phyloP scores from a whole-genome alignment of 2,113 vertebrate genomes.

The Sebastes schlegelii region DNA sequence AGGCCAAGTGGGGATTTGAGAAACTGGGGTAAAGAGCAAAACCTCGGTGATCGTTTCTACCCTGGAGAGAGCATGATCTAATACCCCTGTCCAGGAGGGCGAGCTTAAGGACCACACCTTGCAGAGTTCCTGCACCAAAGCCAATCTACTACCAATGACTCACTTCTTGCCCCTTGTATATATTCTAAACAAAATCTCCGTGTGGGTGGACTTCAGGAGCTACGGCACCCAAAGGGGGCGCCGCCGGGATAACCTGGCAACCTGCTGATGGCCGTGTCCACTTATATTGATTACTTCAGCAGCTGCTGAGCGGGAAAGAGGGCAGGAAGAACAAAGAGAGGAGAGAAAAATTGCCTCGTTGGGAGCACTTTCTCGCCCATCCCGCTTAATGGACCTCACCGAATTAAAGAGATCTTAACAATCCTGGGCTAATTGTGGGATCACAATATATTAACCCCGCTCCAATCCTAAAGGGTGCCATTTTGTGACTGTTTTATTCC shows the following conservation, averaged over 20 bases:
- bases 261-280: slow-evolving; percentile 57
- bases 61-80: slow-evolving; percentile 60
- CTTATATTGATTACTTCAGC: slow-evolving; percentile 74
- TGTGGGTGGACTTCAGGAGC: slow-evolving; percentile 42
- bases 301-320: slow-evolving; percentile 62
- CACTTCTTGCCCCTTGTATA: slow-evolving; percentile 39
- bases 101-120: slow-evolving; percentile 41
- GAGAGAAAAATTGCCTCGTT: slow-evolving; percentile 75
- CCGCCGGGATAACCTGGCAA: slow-evolving; percentile 62
- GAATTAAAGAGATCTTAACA: slow-evolving; percentile 90
- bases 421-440: slow-evolving; percentile 90
- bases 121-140: slow-evolving; percentile 41
- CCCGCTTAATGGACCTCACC: slow-evolving; percentile 89
- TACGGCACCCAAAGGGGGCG: slow-evolving; percentile 51
- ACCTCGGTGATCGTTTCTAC: slow-evolving; percentile 62
- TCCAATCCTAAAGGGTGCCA: slow-evolving; percentile 84
- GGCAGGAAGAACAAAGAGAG: slow-evolving; percentile 69
- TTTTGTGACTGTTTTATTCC: slow-evolving; percentile 83
- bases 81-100: slow-evolving; percentile 48
- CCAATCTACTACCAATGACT: slow-evolving; percentile 49
- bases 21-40: slow-evolving; percentile 71
- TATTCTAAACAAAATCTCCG: slow-evolving; percentile 53
- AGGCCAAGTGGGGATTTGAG: slow-evolving; percentile 76
- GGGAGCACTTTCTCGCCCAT: slow-evolving; percentile 76
- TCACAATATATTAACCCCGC: slow-evolving; percentile 89